Evolutionary conservation across 2,888 invertebrate species (phyloP).

Genomic region (Panzeria rudis): DNA sequence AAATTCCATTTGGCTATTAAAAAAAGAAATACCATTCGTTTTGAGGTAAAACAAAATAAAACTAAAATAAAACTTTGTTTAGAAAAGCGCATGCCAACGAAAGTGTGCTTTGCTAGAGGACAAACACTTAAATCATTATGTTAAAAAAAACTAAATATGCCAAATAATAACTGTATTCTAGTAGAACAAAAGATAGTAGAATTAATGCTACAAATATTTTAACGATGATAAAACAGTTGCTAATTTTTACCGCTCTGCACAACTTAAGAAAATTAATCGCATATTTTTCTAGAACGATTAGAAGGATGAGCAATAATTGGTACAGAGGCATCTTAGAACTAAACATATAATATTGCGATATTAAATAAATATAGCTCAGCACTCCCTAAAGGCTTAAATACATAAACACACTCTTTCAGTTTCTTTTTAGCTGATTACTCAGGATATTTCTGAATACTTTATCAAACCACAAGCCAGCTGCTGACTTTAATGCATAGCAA

Average conservation of each 20-base stretch:
- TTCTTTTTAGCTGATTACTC: background rate
- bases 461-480: background rate
- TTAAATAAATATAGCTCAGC: too few species aligned
- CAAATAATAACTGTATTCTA: too few species aligned
- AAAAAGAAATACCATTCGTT: background rate
- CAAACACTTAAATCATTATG: slow-evolving; percentile 30
- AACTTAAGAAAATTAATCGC: background rate
- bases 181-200: too few species aligned
- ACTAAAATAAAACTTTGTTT: background rate
- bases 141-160: background rate
- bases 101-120: background rate
- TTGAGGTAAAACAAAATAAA: background rate
- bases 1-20: slow-evolving; percentile 22
- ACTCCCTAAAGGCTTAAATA: background rate
- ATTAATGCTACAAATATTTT: background rate
- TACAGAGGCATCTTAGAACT: background rate
- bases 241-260: background rate
- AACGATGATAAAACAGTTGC: background rate
- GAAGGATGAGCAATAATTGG: background rate
- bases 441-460: background rate
- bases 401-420: background rate
- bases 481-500: background rate
- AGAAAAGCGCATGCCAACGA: slow-evolving; percentile 13
- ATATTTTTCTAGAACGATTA: background rate
- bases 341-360: too few species aligned